Base-by-base conservation (phyloP, 2,888 invertebrate genomes). In the Netelia fuscicornis region DNA sequence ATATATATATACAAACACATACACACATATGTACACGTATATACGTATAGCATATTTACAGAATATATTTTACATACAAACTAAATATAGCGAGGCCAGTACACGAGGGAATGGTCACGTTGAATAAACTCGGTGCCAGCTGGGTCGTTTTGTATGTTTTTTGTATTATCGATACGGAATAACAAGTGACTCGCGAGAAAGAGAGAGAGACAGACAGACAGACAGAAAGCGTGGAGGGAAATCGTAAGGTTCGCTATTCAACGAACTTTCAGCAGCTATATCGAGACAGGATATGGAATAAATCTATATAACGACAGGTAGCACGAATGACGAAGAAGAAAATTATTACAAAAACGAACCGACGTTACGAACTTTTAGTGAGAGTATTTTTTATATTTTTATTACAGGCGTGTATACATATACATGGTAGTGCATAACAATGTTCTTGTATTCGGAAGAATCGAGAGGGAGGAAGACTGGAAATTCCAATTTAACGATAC, bases 111-210 rank as follows among this genome's bases (percentile, higher is more conserved):
- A 84, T 76, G 75, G 76, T 70, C 81, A 68, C 84, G 84, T 84
- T 77, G 77, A 81, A 84, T 84, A 84, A 77, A 81, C 81, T 84
- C 74, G 77, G 77, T 74, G 77, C 48, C 64, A n/a, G 17, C n/a
- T 42, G 60, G 67, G 10, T 42, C 62, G 67, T 64, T 56, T 74
- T 65, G 68, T 74, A 74, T 54, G 78, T 56, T 58, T 75, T 84
- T 84, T 81, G 72, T 77, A 81, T 74, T 77, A 77, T 77, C 84
- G 84, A 84, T 68, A 72, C 56, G 75, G 77, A 77, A 84, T 74
- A 84, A 84, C 84, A 74, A 81, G 76, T 42, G 72, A 77, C 37
- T 30, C 42, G 58, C 44, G 23, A 3, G 37, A 71, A 48, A 62
- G n/a, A 44, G 37, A 37, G 37, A 5, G 37, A 37, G 37, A 37